These are phyloP conservation scores for Physella acuta DNA, from an alignment of 1,140 invertebrate genomes.

Conservation along the genomic window DNA sequence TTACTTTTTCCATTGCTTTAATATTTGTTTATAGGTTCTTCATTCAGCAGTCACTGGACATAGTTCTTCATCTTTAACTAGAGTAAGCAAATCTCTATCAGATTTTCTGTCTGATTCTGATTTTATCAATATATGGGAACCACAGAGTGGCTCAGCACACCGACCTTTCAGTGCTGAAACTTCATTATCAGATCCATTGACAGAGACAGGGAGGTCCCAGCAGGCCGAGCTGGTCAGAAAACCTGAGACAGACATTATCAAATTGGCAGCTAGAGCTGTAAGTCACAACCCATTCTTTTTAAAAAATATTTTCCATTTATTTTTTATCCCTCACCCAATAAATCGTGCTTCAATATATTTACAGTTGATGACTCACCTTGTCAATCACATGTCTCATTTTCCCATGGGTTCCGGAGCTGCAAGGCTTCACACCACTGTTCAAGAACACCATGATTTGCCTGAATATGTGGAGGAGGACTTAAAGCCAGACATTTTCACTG, in stretches of 20 bases:
- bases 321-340: too few relatives aligned
- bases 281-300: conserved; percentile 29
- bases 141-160: background rate
- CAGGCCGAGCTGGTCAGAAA: conserved; percentile 16
- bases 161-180: conserved; percentile 20
- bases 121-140: conserved; percentile 42
- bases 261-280: conserved; percentile 61
- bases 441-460: conserved; percentile 90
- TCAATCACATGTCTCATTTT: conserved; percentile 86
- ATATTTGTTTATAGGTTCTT: conserved; percentile 60
- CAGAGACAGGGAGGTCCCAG: conserved; percentile 10
- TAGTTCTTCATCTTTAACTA: conserved; percentile 39
- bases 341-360: too few relatives aligned
- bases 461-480: conserved; percentile 70
- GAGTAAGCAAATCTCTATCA: conserved; percentile 41
- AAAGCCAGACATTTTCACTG: conserved; percentile 76
- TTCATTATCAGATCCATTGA: conserved; percentile 6
- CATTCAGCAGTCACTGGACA: conserved; percentile 61
- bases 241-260: conserved; percentile 54
- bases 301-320: conserved; percentile 1
- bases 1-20: too few relatives aligned
- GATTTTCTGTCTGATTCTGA: conserved; percentile 48
- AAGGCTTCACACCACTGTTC: conserved; percentile 80
- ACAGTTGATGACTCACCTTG: conserved; percentile 68
- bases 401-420: conserved; percentile 81